Evolutionary conservation across 2,113 vertebrate species (phyloP), one percentile per base, ranked within the genome.

Genomic region (Pholis gunnellus): DNA sequence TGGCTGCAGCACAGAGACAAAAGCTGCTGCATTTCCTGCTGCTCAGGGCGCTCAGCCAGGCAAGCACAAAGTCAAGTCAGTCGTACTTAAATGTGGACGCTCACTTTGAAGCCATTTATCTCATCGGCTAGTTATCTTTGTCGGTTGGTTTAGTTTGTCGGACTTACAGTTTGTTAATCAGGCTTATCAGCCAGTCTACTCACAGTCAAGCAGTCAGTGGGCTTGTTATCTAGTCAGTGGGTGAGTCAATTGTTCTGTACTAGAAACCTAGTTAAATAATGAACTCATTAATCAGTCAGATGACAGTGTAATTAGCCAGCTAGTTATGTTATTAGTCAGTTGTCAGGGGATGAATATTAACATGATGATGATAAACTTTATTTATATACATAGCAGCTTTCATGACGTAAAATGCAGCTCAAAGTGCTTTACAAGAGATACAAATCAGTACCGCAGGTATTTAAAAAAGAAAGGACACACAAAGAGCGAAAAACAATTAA

Each of bases 21-120:
- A 27, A 3, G 70, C 71, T 80, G 88, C 79, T 78, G 54, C 60
- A 9, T 31, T 86, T 89, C 85, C 82, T 80, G 65, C 68, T 65
- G 7, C 61, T 75, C 29, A 25, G 40, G 59, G 13, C 6, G 0
- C 22, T 72, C 75, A 60, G 57, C 52, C 29, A 14, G 9, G 50
- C 79, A 69, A 69, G 44, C 59, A 66, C 40, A 56, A 10, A 67
- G 44, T 11, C 25, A 6, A 72, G 60, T 17, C 68, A 54, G 25
- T 44, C 5, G 11, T 25, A 25, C 27, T 11, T 69, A 20, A 13
- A 50, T 22, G 46, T 13, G 40, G 11, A 0, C 27, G 22, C 59
- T 71, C 40, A 29, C 42, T 56, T 48, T 29, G 8, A 52, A 59
- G 27, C 17, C 22, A 17, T 67, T 66, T n/a, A 61, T 72, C 54